Evolutionary conservation across 2,797 vertebrate genomes (phyloP).

Genomic region (Pteronotus mesoamericanus): DNA sequence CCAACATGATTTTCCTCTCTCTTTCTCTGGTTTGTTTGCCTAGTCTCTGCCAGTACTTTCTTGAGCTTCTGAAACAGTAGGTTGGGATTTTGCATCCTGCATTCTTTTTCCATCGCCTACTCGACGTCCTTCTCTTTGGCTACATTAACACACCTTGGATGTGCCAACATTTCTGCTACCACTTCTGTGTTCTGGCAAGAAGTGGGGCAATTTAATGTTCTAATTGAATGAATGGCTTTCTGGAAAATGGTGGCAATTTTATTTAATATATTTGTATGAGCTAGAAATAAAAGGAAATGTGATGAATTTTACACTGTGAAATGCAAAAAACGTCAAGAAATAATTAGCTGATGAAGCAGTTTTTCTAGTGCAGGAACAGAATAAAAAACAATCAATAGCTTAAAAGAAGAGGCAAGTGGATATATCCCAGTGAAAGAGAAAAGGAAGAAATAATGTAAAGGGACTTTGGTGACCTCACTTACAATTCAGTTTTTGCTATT

Average conservation of each 20-base stretch:
- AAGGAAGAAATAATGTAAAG: neutral
- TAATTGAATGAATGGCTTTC: constrained; percentile 11
- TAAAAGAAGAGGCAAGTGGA: neutral
- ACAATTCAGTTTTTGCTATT: neutral
- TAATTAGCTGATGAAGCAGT: neutral
- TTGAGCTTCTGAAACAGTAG: neutral
- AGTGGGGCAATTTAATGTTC: neutral
- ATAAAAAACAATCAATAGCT: neutral
- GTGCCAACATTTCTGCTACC: neutral
- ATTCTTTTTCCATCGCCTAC: neutral
- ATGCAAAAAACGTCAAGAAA: constrained; percentile 29
- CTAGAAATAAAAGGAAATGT: neutral
- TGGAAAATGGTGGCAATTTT: constrained; percentile 35
- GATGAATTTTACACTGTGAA: neutral
- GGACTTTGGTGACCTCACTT: neutral
- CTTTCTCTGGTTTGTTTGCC: neutral
- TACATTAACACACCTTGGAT: neutral
- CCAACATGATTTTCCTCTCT: neutral
- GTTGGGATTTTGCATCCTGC: neutral
- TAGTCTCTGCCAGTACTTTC: neutral
- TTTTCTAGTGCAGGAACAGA: neutral
- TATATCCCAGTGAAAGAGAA: neutral
- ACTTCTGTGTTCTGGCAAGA: constrained; percentile 7
- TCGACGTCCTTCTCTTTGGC: neutral
- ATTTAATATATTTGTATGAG: neutral